Conservation (phyloP, 2,888 invertebrate species). For the Pyrochroa serraticornis region DNA sequence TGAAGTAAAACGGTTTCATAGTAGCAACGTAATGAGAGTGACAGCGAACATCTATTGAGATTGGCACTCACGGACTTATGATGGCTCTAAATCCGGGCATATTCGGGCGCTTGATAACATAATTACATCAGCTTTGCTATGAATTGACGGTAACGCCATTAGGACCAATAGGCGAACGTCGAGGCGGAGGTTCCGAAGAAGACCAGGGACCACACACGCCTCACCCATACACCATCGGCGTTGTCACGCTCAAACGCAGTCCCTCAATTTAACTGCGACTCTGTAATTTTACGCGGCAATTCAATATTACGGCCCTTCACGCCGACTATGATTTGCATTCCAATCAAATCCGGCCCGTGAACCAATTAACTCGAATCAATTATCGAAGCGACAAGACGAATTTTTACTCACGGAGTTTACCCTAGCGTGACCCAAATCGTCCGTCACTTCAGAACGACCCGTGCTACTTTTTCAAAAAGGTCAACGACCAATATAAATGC, state of each 20-base stretch:
- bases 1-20: constrained; percentile 39
- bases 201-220: constrained; percentile 15
- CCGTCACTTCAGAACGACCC: too few relatives aligned
- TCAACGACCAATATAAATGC: too few relatives aligned
- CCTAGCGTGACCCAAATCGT: too few relatives aligned
- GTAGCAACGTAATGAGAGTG: constrained; percentile 37
- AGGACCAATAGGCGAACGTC: constrained; percentile 46
- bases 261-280: constrained; percentile 22
- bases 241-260: constrained; percentile 25
- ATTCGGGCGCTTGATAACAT: constrained; percentile 38
- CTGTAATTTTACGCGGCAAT: constrained; percentile 20
- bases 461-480: too few relatives aligned
- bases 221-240: constrained; percentile 20
- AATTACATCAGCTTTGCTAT: constrained; percentile 41
- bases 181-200: constrained; percentile 8
- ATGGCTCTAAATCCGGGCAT: constrained; percentile 40
- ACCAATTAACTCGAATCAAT: constrained; percentile 10
- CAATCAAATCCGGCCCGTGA: constrained; percentile 16
- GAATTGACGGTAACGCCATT: constrained; percentile 44
- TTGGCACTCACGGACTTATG: constrained; percentile 37
- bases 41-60: constrained; percentile 37
- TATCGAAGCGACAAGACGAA: too few relatives aligned
- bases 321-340: constrained; percentile 21
- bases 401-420: too few relatives aligned
- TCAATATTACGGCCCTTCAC: constrained; percentile 16